These are phyloP conservation scores for Zaprionus ornatus DNA, from an alignment of 1,140 invertebrate genomes.

Conservation along the genomic window DNA sequence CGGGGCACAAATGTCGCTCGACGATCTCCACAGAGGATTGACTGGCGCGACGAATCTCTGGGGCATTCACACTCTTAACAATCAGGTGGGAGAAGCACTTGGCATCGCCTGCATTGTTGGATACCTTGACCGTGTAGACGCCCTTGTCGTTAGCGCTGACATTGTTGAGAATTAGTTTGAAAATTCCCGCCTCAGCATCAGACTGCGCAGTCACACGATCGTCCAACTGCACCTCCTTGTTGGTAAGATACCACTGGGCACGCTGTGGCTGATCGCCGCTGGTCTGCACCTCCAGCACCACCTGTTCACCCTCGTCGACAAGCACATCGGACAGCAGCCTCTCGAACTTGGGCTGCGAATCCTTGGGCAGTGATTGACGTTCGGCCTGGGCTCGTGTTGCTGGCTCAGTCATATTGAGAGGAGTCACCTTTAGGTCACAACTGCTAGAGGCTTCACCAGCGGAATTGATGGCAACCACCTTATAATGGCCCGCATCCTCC, in stretches of 20 bases:
- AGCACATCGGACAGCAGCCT: constrained; percentile 88
- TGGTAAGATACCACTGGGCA: constrained; percentile 91
- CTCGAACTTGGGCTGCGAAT: constrained; percentile 88
- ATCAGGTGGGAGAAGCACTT: constrained; percentile 92
- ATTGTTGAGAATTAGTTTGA: constrained; percentile 86
- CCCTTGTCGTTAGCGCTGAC: constrained; percentile 88
- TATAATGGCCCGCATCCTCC: constrained; percentile 92
- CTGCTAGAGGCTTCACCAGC: constrained; percentile 91
- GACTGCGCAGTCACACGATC: constrained; percentile 85
- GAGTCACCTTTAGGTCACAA: constrained; percentile 86
- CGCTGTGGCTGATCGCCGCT: constrained; percentile 89
- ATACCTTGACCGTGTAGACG: constrained; percentile 90
- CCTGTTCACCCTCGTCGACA: constrained; percentile 88
- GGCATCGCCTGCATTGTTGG: constrained; percentile 89
- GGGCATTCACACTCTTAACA: constrained; percentile 86
- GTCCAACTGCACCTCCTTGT: constrained; percentile 85
- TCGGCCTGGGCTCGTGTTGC: constrained; percentile 70
- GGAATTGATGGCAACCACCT: constrained; percentile 92
- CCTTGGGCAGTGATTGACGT: constrained; percentile 78
- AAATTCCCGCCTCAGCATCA: constrained; percentile 85
- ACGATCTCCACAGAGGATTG: constrained; percentile 84
- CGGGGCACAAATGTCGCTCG: constrained; percentile 86
- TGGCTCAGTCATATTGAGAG: constrained; percentile 76
- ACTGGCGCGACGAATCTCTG: constrained; percentile 67
- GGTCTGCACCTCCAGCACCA: constrained; percentile 89